Percentiles rank a stretch among this genome's conserved stretches.
Conservation (phyloP, 1,140 invertebrate genomes). For the Cyphomyrmex costatus region DNA sequence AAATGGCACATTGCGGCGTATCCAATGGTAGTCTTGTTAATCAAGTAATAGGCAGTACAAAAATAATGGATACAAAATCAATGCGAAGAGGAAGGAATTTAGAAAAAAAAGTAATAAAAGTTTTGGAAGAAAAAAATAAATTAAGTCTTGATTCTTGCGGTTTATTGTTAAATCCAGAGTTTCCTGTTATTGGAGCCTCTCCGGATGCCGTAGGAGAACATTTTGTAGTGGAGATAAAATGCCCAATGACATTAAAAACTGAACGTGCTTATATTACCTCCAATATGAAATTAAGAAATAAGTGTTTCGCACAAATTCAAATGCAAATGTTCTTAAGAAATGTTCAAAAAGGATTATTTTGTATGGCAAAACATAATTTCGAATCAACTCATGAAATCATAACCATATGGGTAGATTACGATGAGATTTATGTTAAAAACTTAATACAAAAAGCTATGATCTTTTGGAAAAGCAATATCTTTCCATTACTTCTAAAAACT, state of each 20-base stretch:
- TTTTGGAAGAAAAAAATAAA: background rate
- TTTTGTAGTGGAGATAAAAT: constrained; percentile 4
- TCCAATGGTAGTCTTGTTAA: background rate
- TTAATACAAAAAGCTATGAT: background rate
- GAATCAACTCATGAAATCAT: background rate
- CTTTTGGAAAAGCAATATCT: background rate
- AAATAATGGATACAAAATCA: background rate
- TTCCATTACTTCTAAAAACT: background rate
- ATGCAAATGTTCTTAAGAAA: background rate
- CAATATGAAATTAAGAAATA: background rate
- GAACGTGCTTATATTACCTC: background rate
- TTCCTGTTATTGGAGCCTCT: background rate
- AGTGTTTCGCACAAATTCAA: background rate
- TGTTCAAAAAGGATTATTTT: background rate
- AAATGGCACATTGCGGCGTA: background rate
- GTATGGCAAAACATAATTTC: background rate
- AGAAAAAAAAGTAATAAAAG: background rate
- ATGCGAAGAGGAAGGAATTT: background rate
- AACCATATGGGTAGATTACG: background rate
- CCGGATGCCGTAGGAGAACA: background rate
- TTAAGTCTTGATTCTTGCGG: background rate
- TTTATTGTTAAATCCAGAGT: background rate
- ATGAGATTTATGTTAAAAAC: background rate
- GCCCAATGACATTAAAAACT: background rate
- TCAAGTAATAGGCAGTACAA: background rate